Percentiles rank a stretch among this genome's conserved stretches.
Evolutionary conservation across 1,140 invertebrate species (phyloP).

Genomic region (Doryteuthis pealeii): DNA sequence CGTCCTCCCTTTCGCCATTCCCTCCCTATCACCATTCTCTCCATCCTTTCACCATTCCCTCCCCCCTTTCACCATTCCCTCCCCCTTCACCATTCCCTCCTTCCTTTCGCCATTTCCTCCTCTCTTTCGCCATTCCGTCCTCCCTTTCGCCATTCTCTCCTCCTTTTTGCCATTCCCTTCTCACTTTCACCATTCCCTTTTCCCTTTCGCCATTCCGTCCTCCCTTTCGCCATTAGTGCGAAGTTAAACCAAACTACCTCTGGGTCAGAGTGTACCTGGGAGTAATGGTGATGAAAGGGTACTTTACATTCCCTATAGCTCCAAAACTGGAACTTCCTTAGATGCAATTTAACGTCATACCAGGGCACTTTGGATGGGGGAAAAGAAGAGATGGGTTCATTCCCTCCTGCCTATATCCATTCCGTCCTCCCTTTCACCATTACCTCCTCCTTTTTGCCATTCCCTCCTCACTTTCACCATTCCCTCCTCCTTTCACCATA

Average conservation of each 20-base stretch:
- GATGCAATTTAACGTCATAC: too few relatives aligned
- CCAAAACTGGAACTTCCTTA: too few relatives aligned
- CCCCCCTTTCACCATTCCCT: not conserved
- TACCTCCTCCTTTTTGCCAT: constrained; percentile 13
- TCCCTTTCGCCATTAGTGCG: too few relatives aligned
- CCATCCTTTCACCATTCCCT: not conserved
- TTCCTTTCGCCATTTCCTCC: not conserved
- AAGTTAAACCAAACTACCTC: too few relatives aligned
- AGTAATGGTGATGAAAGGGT: too few relatives aligned
- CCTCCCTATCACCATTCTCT: not conserved
- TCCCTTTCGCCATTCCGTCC: constrained; percentile 8
- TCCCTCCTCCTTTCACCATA: constrained; percentile 12
- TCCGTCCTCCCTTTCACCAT: not conserved
- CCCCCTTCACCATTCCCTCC: not conserved
- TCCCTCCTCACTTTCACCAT: not conserved
- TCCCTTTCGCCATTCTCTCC: not conserved
- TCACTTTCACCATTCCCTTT: constrained; percentile 11
- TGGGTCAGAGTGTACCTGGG: too few relatives aligned
- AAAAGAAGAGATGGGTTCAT: too few relatives aligned
- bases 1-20: not conserved
- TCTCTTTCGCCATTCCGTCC: not conserved
- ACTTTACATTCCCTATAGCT: too few relatives aligned
- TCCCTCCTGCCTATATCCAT: not conserved
- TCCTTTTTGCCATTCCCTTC: constrained; percentile 10
- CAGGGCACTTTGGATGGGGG: too few relatives aligned